These are phyloP conservation scores for Halocynthia aurantium DNA, from an alignment of 23 tunicate genomes.

Conservation along the genomic window DNA sequence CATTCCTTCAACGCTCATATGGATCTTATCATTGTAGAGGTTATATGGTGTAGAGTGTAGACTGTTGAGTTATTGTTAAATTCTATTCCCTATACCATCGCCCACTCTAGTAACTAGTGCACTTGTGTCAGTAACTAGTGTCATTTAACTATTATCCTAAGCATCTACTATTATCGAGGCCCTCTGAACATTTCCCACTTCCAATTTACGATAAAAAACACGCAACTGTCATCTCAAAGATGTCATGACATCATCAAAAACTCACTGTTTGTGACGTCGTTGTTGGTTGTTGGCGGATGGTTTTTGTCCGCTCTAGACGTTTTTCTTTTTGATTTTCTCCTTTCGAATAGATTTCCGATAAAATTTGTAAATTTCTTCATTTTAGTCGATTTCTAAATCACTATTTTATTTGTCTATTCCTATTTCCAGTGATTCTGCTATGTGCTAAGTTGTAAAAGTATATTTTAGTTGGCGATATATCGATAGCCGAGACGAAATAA, in stretches of 20 bases:
- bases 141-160: no score
- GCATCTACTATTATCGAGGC: background rate
- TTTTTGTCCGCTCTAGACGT: no score
- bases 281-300: no score
- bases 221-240: background rate
- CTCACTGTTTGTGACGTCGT: no score
- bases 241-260: no score
- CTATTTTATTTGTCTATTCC: background rate
- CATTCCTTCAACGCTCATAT: no score
- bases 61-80: no score
- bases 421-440: background rate
- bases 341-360: slow-evolving; percentile 1
- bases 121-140: no score
- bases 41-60: no score
- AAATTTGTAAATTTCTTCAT: slow-evolving; percentile 3
- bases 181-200: background rate
- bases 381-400: background rate
- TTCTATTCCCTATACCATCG: no score
- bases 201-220: background rate
- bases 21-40: no score
- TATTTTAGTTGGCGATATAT: background rate
- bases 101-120: no score
- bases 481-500: background rate
- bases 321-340: background rate
- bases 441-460: background rate